These are phyloP conservation scores for Halocynthia roretzi DNA, from an alignment of 23 tunicate genomes.

Conservation along the genomic window DNA sequence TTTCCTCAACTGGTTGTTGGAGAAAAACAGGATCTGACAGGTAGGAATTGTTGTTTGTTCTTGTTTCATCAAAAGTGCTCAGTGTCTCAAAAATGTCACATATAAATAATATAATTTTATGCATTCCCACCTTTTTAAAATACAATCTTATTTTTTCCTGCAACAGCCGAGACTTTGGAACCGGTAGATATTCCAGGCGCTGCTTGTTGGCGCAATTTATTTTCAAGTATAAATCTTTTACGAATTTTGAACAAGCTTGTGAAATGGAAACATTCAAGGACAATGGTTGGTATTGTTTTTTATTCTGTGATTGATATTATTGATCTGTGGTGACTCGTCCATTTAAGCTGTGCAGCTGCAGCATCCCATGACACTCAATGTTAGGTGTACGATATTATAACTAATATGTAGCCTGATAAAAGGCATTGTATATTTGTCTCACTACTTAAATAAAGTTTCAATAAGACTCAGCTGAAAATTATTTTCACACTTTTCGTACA, in stretches of 20 bases:
- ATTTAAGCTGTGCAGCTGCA: neutral
- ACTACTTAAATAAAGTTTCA: too few species aligned
- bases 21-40: slow-evolving; percentile 44
- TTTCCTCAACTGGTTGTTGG: slow-evolving; percentile 87
- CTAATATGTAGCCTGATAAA: neutral
- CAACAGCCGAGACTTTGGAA: slow-evolving; percentile 62
- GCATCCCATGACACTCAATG: neutral
- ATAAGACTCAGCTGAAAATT: neutral
- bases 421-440: neutral
- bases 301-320: too few species aligned
- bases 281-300: slow-evolving; percentile 51
- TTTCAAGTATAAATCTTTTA: slow-evolving; percentile 79
- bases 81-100: neutral
- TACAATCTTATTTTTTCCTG: neutral
- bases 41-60: neutral
- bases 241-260: slow-evolving; percentile 92
- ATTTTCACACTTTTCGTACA: neutral
- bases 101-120: neutral
- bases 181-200: slow-evolving; percentile 33
- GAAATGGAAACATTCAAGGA: slow-evolving; percentile 90
- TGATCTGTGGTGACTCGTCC: too few species aligned
- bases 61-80: neutral
- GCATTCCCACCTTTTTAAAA: neutral
- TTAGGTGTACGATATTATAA: neutral
- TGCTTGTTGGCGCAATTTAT: slow-evolving; percentile 91